Evolutionary conservation across 2,888 invertebrate species (phyloP).

Genomic region (Leptothorax acervorum): DNA sequence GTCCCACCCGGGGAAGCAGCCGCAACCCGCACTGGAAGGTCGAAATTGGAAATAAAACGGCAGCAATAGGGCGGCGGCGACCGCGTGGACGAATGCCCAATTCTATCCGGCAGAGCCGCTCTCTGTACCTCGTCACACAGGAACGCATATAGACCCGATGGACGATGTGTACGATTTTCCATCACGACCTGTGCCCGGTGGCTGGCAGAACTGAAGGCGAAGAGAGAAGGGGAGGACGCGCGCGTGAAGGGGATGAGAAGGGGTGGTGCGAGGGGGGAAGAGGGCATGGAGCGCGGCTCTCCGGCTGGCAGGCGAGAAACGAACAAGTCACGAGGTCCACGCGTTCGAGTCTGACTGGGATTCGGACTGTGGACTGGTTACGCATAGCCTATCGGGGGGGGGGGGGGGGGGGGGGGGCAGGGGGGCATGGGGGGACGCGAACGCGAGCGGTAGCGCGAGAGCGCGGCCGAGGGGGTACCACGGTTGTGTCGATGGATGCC

Average conservation of each 20-base stretch:
- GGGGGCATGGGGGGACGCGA: conserved; percentile 35
- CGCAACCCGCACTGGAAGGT: conserved; percentile 63
- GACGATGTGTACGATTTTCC: conserved; percentile 66
- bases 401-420: not conserved
- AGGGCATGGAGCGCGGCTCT: conserved; percentile 30
- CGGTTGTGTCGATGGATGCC: conserved; percentile 52
- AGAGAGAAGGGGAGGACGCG: conserved; percentile 21
- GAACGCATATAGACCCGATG: conserved; percentile 65
- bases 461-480: conserved; percentile 28
- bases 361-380: conserved; percentile 50
- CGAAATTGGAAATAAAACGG: conserved; percentile 82
- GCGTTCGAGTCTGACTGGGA: conserved; percentile 56
- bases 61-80: conserved; percentile 64
- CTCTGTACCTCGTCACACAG: conserved; percentile 54
- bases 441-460: conserved; percentile 38
- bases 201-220: conserved; percentile 40
- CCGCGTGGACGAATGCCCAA: conserved; percentile 65
- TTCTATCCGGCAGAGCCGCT: conserved; percentile 55
- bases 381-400: conserved; percentile 29
- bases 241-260: not conserved
- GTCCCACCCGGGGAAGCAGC: conserved; percentile 52
- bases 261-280: conserved; percentile 20
- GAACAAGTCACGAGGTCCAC: conserved; percentile 64
- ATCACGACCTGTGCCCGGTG: conserved; percentile 60
- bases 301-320: conserved; percentile 59